Evolutionary conservation across 2,888 invertebrate species (phyloP).

Genomic region (Apomyelois bistriatella): DNA sequence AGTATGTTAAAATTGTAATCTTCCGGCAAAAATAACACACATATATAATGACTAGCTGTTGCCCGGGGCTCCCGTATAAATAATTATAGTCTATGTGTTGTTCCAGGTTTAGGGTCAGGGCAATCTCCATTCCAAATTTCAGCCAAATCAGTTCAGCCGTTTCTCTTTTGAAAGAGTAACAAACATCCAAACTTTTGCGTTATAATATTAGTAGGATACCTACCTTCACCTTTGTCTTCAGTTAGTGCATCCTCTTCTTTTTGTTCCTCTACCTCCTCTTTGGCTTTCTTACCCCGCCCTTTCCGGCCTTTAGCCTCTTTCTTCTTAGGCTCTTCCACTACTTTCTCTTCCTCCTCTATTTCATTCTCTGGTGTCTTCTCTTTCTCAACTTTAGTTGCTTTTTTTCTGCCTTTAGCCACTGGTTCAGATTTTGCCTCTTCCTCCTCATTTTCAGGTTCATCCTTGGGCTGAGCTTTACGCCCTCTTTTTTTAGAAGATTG

Average conservation of each 20-base stretch:
- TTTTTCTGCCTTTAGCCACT: constrained; percentile 34
- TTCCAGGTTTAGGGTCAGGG: too few species aligned
- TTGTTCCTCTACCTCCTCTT: constrained; percentile 50
- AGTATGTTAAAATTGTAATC: too few species aligned
- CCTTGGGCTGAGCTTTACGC: constrained; percentile 49
- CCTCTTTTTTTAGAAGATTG: constrained; percentile 48
- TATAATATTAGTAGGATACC: neutral
- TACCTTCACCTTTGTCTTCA: constrained; percentile 55
- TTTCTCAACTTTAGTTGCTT: constrained; percentile 35
- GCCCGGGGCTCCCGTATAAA: too few species aligned
- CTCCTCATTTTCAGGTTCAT: constrained; percentile 39
- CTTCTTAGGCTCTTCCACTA: constrained; percentile 50
- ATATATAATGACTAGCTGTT: too few species aligned
- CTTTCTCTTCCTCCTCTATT: constrained; percentile 42
- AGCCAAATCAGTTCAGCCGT: too few species aligned
- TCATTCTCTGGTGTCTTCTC: constrained; percentile 42
- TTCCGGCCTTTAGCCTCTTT: constrained; percentile 56
- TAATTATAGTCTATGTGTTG: too few species aligned
- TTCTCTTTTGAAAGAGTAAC: neutral
- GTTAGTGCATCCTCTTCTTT: constrained; percentile 54
- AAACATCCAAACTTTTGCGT: too few species aligned
- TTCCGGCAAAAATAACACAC: too few species aligned
- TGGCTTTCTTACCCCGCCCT: constrained; percentile 53
- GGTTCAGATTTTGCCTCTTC: constrained; percentile 46
- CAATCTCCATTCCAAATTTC: too few species aligned